phyloP scores from a whole-genome alignment of 2,888 invertebrate genomes.

The Gisinianus flammeolus region DNA sequence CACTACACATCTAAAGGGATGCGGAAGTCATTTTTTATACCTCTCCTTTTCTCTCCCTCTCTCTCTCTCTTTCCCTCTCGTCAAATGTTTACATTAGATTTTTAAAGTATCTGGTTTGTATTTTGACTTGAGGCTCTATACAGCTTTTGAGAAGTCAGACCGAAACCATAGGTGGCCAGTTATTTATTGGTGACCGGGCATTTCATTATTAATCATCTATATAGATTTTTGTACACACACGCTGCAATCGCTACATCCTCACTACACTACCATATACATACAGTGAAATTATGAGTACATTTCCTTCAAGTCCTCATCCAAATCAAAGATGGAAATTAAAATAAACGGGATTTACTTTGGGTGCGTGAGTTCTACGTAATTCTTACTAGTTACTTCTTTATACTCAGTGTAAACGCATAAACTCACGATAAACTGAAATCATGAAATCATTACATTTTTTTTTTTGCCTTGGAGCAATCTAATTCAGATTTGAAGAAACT shows the following conservation, averaged over 20 bases:
- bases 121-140: neutral
- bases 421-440: no score
- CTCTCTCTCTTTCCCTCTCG: neutral
- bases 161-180: neutral
- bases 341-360: neutral
- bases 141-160: neutral
- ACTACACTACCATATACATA: no score
- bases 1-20: neutral
- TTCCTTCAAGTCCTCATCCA: neutral
- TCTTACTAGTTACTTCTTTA: neutral
- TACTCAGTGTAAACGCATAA: no score
- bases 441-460: no score
- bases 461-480: no score
- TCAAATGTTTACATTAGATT: neutral
- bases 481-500: no score
- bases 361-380: neutral
- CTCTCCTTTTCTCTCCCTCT: no score
- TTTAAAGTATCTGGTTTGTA: neutral
- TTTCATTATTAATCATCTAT: neutral
- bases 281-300: no score
- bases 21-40: neutral
- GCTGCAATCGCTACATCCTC: neutral
- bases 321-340: neutral
- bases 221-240: neutral
- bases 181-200: neutral